Percentiles rank a stretch among this genome's conserved stretches.
phyloP scores from a whole-genome alignment of 2,888 invertebrate species.

The Napeogenes inachia region DNA sequence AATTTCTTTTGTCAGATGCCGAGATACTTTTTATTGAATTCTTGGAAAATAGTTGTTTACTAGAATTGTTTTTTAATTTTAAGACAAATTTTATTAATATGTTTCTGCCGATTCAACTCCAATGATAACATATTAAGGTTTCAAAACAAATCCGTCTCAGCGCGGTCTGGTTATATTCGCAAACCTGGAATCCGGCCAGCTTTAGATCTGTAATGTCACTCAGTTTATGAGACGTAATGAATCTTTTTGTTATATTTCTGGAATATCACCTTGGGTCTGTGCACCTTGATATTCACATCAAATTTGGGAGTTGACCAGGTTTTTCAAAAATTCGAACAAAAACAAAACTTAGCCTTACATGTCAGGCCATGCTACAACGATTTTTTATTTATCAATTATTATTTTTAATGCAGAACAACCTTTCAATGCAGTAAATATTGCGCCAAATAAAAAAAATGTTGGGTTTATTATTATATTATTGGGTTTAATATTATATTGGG shows the following conservation, averaged over 20 bases:
- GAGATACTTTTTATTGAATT: too few species aligned
- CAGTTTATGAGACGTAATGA: conserved; percentile 20
- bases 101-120: conserved; percentile 24
- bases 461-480: not conserved
- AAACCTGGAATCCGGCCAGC: conserved; percentile 31
- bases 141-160: conserved; percentile 45
- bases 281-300: not conserved
- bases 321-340: not conserved
- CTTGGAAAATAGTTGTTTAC: too few species aligned
- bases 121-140: conserved; percentile 31
- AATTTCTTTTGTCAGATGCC: too few species aligned
- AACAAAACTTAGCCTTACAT: not conserved
- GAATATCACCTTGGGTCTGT: conserved; percentile 11
- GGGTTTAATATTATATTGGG: not conserved
- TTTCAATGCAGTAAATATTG: too few species aligned
- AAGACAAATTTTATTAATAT: not conserved
- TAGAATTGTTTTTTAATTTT: too few species aligned
- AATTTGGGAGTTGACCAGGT: too few species aligned
- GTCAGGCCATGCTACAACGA: not conserved
- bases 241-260: conserved; percentile 16
- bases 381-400: not conserved
- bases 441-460: too few species aligned
- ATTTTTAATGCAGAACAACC: too few species aligned
- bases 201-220: conserved; percentile 22
- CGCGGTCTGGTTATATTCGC: conserved; percentile 37